Conservation (phyloP, 1,140 invertebrate genomes). For the Apis cerana region DNA sequence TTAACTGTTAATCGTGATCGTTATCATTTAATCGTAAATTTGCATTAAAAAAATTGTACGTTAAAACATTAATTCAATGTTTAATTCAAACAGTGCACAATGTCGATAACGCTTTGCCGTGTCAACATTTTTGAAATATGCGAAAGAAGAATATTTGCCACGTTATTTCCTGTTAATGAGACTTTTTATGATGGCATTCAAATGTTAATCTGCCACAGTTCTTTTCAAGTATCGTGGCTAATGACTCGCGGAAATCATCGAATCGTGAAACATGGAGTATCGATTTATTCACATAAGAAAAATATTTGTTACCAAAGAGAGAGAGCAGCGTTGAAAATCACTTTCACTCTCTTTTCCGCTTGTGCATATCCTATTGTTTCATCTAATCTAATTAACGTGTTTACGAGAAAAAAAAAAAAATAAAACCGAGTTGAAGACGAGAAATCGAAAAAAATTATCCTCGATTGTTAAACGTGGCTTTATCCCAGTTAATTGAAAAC, state of each 20-base stretch:
- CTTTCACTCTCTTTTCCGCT: conserved; percentile 10
- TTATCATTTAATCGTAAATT: too few species aligned
- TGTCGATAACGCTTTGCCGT: too few species aligned
- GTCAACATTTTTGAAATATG: neutral
- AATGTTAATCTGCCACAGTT: neutral
- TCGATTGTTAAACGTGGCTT: neutral
- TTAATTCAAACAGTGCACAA: too few species aligned
- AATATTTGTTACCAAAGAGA: neutral
- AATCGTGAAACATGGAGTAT: neutral
- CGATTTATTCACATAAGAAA: neutral
- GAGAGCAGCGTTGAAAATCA: neutral
- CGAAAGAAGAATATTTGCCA: neutral
- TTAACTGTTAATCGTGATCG: too few species aligned
- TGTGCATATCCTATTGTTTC: neutral
- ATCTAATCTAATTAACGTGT: conserved; percentile 10
- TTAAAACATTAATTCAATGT: too few species aligned
- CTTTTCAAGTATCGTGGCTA: neutral
- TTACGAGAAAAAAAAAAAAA: neutral
- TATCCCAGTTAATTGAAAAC: neutral
- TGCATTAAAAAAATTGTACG: too few species aligned
- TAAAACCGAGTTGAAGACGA: neutral
- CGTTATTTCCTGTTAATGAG: neutral
- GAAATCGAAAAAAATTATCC: neutral
- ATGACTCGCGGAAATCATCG: conserved; percentile 5
- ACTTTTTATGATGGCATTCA: neutral